Percentiles rank a stretch among this genome's conserved stretches.
Conservation (phyloP, 2,888 invertebrate genomes). For the Malthinus seriepunctatus region DNA sequence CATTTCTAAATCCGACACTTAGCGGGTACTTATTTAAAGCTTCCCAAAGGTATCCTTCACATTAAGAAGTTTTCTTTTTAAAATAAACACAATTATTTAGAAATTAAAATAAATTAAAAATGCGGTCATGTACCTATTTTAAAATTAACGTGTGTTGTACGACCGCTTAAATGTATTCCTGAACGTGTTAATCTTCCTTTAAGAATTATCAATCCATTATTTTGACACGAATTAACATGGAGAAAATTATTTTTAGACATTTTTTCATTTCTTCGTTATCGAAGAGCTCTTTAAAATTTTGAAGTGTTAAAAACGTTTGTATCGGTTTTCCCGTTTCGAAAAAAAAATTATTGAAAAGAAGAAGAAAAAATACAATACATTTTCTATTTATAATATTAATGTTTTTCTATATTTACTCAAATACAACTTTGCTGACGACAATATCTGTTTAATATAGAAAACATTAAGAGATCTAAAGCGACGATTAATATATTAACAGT, state of each 20-base stretch:
- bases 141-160: no score
- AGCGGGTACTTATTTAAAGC: no score
- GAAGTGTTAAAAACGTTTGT: neutral
- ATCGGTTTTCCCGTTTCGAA: neutral
- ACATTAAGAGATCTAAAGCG: constrained; percentile 26
- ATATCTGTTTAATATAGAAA: constrained; percentile 28
- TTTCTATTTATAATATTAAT: constrained; percentile 27
- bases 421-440: constrained; percentile 28
- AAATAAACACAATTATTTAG: no score
- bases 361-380: constrained; percentile 22
- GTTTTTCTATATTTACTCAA: constrained; percentile 26
- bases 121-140: no score
- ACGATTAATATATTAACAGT: constrained; percentile 30
- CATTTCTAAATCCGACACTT: no score
- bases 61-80: no score
- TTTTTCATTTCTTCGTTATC: no score
- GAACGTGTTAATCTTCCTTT: neutral
- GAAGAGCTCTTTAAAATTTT: no score
- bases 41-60: no score
- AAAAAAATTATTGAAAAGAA: constrained; percentile 5
- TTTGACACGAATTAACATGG: neutral
- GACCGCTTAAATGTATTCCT: no score
- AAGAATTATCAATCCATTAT: neutral
- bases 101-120: no score
- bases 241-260: no score